Percentiles rank a stretch among this genome's conserved stretches.
phyloP scores from a whole-genome alignment of 2,888 invertebrate genomes.

The Leucania comma region DNA sequence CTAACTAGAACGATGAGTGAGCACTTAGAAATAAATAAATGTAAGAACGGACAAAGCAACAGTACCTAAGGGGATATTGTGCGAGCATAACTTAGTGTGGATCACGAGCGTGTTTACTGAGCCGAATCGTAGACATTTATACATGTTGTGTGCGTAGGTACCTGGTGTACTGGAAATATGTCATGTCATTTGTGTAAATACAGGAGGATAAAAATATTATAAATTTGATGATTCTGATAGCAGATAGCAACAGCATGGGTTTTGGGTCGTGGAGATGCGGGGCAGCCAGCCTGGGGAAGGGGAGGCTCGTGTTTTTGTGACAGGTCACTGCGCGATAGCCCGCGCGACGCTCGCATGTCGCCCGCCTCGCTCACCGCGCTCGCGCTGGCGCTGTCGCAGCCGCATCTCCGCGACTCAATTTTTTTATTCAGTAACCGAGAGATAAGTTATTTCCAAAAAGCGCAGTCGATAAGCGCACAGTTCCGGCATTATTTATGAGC shows the following conservation, averaged over 20 bases:
- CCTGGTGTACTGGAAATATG: neutral
- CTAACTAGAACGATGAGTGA: conserved; percentile 24
- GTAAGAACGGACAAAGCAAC: neutral
- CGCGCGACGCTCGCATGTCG: conserved; percentile 27
- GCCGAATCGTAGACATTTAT: neutral
- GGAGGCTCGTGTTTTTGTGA: conserved; percentile 46
- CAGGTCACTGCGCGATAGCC: conserved; percentile 79
- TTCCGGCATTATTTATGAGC: conserved; percentile 74
- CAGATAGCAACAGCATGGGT: conserved; percentile 61
- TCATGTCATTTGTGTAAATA: conserved; percentile 10
- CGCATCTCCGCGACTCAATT: conserved; percentile 42
- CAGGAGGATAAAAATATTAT: conserved; percentile 49
- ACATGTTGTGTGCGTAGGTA: neutral
- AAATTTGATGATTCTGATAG: conserved; percentile 66
- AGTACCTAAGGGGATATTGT: conserved; percentile 13
- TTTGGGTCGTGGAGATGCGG: neutral
- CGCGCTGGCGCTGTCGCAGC: neutral
- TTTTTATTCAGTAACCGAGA: conserved; percentile 69
- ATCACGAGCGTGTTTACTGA: neutral
- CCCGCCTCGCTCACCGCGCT: conserved; percentile 7
- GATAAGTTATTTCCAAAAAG: conserved; percentile 76
- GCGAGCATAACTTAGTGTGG: conserved; percentile 17
- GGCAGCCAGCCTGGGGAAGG: neutral
- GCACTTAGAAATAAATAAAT: conserved; percentile 17
- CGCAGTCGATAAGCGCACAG: conserved; percentile 70